Conservation (phyloP, 2,888 invertebrate species). For the Diarsia rubi region DNA sequence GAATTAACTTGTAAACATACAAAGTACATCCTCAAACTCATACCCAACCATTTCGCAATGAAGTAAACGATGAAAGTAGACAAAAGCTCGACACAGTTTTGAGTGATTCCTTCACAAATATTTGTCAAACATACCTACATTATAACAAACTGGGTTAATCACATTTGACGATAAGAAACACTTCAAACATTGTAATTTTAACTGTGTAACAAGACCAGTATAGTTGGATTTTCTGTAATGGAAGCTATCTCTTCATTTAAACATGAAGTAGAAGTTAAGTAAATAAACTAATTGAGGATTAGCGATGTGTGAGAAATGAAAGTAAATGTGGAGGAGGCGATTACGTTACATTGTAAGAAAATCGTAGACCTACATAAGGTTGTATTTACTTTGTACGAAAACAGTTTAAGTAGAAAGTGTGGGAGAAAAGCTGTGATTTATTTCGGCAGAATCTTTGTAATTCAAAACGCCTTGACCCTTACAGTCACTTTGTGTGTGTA, state of each 20-base stretch:
- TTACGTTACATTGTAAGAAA: constrained; percentile 26
- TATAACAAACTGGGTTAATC: constrained; percentile 82
- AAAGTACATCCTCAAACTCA: constrained; percentile 26
- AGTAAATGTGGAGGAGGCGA: constrained; percentile 32
- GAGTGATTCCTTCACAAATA: constrained; percentile 79
- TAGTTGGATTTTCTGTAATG: constrained; percentile 18
- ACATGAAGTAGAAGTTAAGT: constrained; percentile 42
- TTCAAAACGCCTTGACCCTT: background rate
- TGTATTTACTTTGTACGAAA: constrained; percentile 14
- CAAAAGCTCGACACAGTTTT: constrained; percentile 70
- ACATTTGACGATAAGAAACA: constrained; percentile 80
- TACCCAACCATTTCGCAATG: constrained; percentile 54
- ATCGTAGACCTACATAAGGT: constrained; percentile 6
- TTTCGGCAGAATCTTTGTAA: background rate
- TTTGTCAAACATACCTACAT: constrained; percentile 78
- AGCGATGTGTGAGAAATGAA: constrained; percentile 61
- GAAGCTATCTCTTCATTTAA: constrained; percentile 43
- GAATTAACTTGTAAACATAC: constrained; percentile 9
- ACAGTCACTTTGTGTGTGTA: background rate
- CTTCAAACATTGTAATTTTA: constrained; percentile 45
- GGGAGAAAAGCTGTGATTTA: background rate
- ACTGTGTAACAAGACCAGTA: constrained; percentile 25
- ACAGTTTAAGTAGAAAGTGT: constrained; percentile 18
- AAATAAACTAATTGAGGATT: constrained; percentile 64
- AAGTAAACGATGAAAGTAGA: constrained; percentile 44